Evolutionary conservation across 2,797 vertebrate genomes (phyloP), one percentile per base, ranked within the genome.

Genomic region (Melanotaenia nigrans): DNA sequence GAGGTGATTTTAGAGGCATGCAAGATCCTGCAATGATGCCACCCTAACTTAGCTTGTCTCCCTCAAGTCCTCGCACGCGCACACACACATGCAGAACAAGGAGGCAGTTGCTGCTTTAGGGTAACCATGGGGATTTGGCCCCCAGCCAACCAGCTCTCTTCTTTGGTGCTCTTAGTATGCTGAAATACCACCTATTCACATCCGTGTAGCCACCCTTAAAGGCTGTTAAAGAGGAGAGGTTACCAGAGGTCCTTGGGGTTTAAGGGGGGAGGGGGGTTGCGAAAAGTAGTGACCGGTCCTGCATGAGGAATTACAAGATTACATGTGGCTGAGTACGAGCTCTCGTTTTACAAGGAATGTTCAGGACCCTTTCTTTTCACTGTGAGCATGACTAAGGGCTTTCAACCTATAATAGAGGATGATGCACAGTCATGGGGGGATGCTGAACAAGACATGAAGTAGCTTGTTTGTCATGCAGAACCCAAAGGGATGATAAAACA

Each of bases 101-200:
- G 77, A 87, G 68, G 83, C 85, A 81, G 83, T 88, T 73, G 81
- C 79, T 89, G 79, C 83, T 91, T 79, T 67, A 42, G 73, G 70
- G 92, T 94, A 92, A 91, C 89, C 89, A 92, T 93, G 90, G 90
- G 85, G 92, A 94, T 87, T 88, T 93, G 92, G 91, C 81, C 76
- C 61, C 61, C 24, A 68, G 82, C 92, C 93, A 91, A 61, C 51
- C 75, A 86, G 71, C 84, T 77, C 78, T 79, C 79, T 81, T 84
- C 77, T 71, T 82, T 74, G n/a, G 78, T 54, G 71, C 74, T 32
- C 18, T 85, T 79, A 75, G 84, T 82, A 68, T 71, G 66, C 85
- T 84, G 75, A 88, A 89, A 92, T 86, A 77, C 81, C 85, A 90
- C 77, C 92, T 87, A 89, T 90, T 88, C 84, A 84, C 69, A 20